Evolutionary conservation across 2,888 invertebrate genomes (phyloP).

Genomic region (Glyphotaelius pellucidus): DNA sequence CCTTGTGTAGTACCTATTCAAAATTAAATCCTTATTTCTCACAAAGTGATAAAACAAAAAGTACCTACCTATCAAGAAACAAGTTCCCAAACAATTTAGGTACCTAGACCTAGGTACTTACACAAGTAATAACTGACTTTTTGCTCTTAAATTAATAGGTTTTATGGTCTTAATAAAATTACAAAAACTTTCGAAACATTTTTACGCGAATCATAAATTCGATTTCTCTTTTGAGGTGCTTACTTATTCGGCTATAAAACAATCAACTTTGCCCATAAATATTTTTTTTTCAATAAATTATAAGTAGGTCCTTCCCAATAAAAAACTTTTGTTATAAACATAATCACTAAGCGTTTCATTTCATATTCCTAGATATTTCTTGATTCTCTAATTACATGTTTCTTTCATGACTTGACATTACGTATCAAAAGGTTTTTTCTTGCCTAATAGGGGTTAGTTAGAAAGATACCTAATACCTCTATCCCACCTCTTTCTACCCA

Average conservation of each 20-base stretch:
- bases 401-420: not conserved
- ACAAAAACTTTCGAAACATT: not conserved
- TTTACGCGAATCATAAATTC: not conserved
- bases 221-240: not conserved
- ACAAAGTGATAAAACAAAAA: not conserved
- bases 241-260: not conserved
- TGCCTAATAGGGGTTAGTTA: no score
- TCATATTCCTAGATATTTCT: not conserved
- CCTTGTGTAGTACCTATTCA: not conserved
- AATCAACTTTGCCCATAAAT: not conserved
- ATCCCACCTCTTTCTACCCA: no score
- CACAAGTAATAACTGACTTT: not conserved
- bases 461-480: no score
- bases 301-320: not conserved
- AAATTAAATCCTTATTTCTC: not conserved
- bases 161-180: not conserved
- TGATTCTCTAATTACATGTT: not conserved
- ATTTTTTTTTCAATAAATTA: not conserved
- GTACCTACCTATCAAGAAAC: not conserved
- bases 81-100: not conserved
- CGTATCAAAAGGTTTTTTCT: no score
- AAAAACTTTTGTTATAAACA: not conserved
- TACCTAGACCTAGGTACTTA: constrained; percentile 23
- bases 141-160: not conserved
- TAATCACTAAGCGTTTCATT: not conserved